phyloP scores from a whole-genome alignment of 2,888 invertebrate genomes.

The Drosophila barbarae region DNA sequence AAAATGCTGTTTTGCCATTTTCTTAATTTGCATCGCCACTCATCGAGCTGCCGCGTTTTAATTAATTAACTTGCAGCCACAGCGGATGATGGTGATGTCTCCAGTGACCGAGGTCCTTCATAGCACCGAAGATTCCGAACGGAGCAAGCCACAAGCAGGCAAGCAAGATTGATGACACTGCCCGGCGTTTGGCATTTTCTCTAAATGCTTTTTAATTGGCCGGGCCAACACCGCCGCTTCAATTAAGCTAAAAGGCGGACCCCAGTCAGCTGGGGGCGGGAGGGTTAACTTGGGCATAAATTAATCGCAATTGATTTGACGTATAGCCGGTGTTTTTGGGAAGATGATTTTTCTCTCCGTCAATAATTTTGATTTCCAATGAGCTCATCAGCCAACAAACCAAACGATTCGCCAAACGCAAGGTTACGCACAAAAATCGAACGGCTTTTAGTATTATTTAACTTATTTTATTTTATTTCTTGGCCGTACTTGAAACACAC shows the following conservation, averaged over 20 bases:
- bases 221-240: slow-evolving; percentile 42
- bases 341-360: slow-evolving; percentile 32
- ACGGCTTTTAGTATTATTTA: slow-evolving; percentile 18
- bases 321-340: slow-evolving; percentile 26
- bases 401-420: slow-evolving; percentile 35
- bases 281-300: slow-evolving; percentile 44
- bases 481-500: slow-evolving; percentile 39
- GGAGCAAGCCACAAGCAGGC: slow-evolving; percentile 3
- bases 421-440: slow-evolving; percentile 35
- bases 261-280: slow-evolving; percentile 6
- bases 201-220: slow-evolving; percentile 71
- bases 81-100: slow-evolving; percentile 43
- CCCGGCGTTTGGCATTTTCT: slow-evolving; percentile 48
- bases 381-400: slow-evolving; percentile 32
- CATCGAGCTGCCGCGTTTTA: slow-evolving; percentile 54
- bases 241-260: slow-evolving; percentile 64
- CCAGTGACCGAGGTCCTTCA: slow-evolving; percentile 69
- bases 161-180: slow-evolving; percentile 70
- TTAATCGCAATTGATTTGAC: slow-evolving; percentile 50
- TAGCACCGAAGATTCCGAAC: slow-evolving; percentile 26
- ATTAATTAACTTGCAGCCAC: slow-evolving; percentile 60
- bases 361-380: slow-evolving; percentile 28
- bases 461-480: slow-evolving; percentile 12
- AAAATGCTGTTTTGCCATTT: slow-evolving; percentile 65
- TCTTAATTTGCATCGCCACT: slow-evolving; percentile 72